Evolutionary conservation across 2,888 invertebrate species (phyloP), one percentile per base, ranked within the genome.

Genomic region (Tetramorium bicarinatum): DNA sequence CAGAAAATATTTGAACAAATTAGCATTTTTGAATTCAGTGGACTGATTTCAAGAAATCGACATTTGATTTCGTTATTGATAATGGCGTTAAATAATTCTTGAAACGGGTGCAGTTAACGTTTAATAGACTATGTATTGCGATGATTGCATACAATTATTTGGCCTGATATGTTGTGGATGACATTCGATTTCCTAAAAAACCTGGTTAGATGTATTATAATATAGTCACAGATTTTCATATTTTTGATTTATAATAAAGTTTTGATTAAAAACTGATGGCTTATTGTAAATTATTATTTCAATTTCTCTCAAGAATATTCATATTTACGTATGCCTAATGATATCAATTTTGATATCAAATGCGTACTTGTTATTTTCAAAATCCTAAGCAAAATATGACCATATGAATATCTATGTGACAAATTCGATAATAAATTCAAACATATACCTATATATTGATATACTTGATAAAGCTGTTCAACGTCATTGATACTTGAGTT

Each of bases 1-100:
- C 38, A 15, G 2, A 2, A 25, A 77, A 41, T n/a, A 3, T 29
- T 80, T 72, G 9, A 38, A 56, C 6, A 56, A 61, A 54, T 9
- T 34, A 21, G 18, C 47, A 71, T 80, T 72, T 59, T 29, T 72
- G 2, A 80, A 72, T 34, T 61, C 49, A 3, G 2, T 61, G 7
- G 4, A 79, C 2, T 74, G 59, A n/a, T 75, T 38, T 49, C 3
- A 15, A 21, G 21, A 38, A 62, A 52, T 49, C 9, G 11, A 72
- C 13, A 3, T 6, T 29, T 61, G 3, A 61, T 21, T 15, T n/a
- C 41, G 3, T 74, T 29, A 59, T 8, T 52, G 18, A 21, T 52
- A 11, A 69, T 41, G 11, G 18, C 13, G n/a, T n/a, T n/a, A n/a
- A 11, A 41, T 7, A 8, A 49, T 61, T 61, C 7, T 54, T n/a